These are phyloP conservation scores for Plagodis dolabraria DNA, from an alignment of 2,888 invertebrate species.

Conservation along the genomic window DNA sequence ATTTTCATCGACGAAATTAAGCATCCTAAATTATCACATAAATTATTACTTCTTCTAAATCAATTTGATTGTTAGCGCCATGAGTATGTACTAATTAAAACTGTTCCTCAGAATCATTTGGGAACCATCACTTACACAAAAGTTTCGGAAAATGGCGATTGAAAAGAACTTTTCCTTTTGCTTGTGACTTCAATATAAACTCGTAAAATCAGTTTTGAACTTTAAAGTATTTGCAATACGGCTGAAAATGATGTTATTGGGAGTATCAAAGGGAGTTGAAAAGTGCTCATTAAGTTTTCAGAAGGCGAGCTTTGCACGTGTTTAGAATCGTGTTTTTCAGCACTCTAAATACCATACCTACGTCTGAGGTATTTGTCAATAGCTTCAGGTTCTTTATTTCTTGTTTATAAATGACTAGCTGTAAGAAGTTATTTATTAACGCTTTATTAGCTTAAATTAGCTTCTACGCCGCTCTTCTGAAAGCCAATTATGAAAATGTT, in stretches of 20 bases:
- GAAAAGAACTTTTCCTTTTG: slow-evolving; percentile 4
- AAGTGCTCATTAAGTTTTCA: slow-evolving; percentile 34
- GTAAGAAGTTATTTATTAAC: neutral
- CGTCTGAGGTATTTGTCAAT: too few species aligned
- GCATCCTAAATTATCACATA: too few species aligned
- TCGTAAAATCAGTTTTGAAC: slow-evolving; percentile 6
- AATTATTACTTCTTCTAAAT: neutral
- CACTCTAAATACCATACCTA: neutral
- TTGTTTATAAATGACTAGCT: too few species aligned
- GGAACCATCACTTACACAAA: neutral
- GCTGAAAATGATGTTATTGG: slow-evolving; percentile 6
- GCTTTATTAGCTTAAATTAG: too few species aligned
- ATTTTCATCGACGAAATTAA: too few species aligned
- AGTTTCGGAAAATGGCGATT: slow-evolving; percentile 4
- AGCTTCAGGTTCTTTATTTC: too few species aligned
- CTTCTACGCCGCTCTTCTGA: neutral
- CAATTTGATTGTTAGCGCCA: neutral
- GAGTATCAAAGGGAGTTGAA: slow-evolving; percentile 24
- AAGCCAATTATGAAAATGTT: neutral
- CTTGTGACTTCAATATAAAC: neutral
- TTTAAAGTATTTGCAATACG: slow-evolving; percentile 9
- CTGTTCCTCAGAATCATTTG: neutral
- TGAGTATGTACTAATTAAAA: slow-evolving; percentile 2
- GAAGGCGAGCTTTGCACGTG: slow-evolving; percentile 24
- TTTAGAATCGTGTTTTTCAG: slow-evolving; percentile 16